Conservation (phyloP, 2,797 vertebrate genomes). For the Argya squamiceps region DNA sequence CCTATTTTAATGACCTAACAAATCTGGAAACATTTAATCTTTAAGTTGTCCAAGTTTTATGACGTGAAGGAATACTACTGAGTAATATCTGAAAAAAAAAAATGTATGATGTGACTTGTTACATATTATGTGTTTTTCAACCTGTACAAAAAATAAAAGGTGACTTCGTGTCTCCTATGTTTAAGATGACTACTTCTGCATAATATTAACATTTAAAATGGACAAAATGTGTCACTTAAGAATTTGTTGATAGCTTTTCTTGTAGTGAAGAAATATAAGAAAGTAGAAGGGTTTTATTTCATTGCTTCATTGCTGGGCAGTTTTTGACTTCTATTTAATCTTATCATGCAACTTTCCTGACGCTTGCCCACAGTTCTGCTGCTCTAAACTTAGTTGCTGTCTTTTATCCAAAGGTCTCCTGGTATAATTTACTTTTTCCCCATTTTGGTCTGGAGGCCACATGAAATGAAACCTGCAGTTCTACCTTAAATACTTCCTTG, state of each 20-base stretch:
- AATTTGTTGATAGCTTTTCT: background rate
- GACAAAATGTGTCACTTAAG: background rate
- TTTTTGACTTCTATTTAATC: background rate
- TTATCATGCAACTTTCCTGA: background rate
- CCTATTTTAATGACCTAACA: background rate
- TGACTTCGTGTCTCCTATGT: accelerated
- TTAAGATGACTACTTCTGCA: background rate
- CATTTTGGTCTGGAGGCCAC: background rate
- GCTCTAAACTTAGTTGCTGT: background rate
- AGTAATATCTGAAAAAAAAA: accelerated
- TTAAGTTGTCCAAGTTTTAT: background rate
- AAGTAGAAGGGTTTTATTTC: background rate
- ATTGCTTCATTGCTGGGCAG: background rate
- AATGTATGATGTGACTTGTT: accelerated
- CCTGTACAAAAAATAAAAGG: background rate
- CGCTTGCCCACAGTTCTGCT: background rate
- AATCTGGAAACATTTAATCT: background rate
- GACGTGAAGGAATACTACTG: background rate
- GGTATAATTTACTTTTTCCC: background rate
- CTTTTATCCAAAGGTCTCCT: background rate
- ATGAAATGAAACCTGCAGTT: background rate
- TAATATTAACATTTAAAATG: background rate
- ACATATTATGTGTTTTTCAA: background rate
- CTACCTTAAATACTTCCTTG: background rate
- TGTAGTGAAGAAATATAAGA: background rate